phyloP scores from a whole-genome alignment of 2,888 invertebrate genomes.

The Pimpla rufipes region DNA sequence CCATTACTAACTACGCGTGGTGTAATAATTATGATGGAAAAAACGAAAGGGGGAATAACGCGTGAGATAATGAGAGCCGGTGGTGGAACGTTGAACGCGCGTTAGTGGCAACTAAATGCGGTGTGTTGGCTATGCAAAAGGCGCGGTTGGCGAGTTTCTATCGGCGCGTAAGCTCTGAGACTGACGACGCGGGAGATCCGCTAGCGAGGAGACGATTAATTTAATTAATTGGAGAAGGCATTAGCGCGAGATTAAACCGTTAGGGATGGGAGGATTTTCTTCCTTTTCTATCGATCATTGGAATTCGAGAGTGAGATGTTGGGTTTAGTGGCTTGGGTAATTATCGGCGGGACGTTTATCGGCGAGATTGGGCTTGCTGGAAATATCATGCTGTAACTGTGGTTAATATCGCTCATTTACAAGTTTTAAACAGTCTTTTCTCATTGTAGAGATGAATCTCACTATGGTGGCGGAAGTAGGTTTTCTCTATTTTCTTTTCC shows the following conservation, averaged over 20 bases:
- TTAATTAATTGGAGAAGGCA: slow-evolving; percentile 34
- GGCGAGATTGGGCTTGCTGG: no score
- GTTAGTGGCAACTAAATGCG: no score
- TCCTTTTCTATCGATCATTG: not conserved
- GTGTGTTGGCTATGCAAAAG: not conserved
- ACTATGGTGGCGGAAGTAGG: no score
- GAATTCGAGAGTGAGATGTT: not conserved
- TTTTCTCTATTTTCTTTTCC: no score
- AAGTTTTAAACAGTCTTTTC: no score
- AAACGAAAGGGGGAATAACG: slow-evolving; percentile 19
- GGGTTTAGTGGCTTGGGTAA: not conserved
- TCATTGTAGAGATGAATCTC: no score
- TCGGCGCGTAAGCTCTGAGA: not conserved
- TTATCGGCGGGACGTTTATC: no score
- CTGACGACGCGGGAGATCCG: slow-evolving; percentile 9
- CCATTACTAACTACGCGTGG: not conserved
- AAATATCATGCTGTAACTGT: no score
- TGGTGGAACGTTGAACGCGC: no score
- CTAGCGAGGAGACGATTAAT: slow-evolving; percentile 34
- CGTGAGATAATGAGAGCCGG: not conserved
- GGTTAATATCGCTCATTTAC: no score
- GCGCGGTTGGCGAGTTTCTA: not conserved
- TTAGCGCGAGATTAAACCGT: not conserved
- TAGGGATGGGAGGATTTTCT: not conserved
- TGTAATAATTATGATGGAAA: slow-evolving; percentile 19